phyloP scores from a whole-genome alignment of 2,888 invertebrate genomes.

The Globia sparganii region DNA sequence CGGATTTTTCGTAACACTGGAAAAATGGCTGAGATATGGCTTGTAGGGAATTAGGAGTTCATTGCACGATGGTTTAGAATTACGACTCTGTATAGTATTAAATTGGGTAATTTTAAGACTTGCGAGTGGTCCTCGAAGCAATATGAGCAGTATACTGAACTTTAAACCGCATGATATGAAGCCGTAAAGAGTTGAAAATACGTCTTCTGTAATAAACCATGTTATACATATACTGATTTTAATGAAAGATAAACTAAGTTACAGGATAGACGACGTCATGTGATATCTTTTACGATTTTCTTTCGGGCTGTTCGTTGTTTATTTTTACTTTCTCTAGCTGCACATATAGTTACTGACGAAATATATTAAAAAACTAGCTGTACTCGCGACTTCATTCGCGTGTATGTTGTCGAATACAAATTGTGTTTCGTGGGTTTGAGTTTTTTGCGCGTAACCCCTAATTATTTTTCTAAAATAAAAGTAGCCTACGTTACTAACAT shows the following conservation, averaged over 20 bases:
- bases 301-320: too few relatives aligned
- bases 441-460: too few relatives aligned
- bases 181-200: constrained; percentile 21
- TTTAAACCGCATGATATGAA: constrained; percentile 43
- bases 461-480: too few relatives aligned
- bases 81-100: constrained; percentile 37
- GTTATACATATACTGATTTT: constrained; percentile 1
- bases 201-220: constrained; percentile 28
- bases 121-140: constrained; percentile 24
- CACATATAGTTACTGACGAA: neutral
- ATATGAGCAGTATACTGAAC: constrained; percentile 44
- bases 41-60: constrained; percentile 42
- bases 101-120: constrained; percentile 50
- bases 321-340: neutral
- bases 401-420: too few relatives aligned
- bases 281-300: neutral
- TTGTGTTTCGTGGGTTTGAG: too few relatives aligned
- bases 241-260: neutral
- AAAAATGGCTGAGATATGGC: constrained; percentile 47
- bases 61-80: constrained; percentile 31
- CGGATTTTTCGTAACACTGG: constrained; percentile 44
- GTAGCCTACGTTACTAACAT: too few relatives aligned
- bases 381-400: neutral
- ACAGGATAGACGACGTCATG: neutral
- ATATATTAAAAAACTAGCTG: neutral